phyloP scores from a whole-genome alignment of 2,113 vertebrate species.

The Lipophrys pholis region DNA sequence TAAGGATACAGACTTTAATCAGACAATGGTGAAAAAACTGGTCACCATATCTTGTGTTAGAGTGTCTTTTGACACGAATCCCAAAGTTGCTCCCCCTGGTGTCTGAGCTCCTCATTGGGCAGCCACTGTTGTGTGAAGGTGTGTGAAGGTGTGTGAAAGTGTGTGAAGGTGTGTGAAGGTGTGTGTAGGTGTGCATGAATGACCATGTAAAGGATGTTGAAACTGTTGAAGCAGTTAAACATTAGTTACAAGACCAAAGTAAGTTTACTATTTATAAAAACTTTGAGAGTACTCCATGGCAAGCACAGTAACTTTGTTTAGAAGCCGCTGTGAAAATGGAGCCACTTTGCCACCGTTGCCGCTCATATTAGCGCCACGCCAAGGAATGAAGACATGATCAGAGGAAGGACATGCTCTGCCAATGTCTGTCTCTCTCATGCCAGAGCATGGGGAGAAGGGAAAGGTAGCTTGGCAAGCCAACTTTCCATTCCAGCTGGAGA shows the following conservation, averaged over 20 bases:
- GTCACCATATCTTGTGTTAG: neutral
- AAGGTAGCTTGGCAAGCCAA: slow-evolving; percentile 70
- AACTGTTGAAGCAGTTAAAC: too few species aligned
- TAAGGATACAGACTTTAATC: neutral
- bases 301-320: slow-evolving; percentile 21
- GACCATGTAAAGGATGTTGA: too few species aligned
- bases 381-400: slow-evolving; percentile 73
- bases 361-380: slow-evolving; percentile 56
- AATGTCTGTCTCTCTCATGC: slow-evolving; percentile 60
- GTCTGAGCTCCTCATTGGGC: too few species aligned
- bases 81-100: too few species aligned
- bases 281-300: neutral
- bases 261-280: too few species aligned
- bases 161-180: too few species aligned
- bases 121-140: too few species aligned
- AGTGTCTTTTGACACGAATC: too few species aligned
- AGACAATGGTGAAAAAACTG: neutral
- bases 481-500: slow-evolving; percentile 81
- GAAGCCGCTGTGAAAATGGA: slow-evolving; percentile 32
- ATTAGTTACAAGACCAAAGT: too few species aligned
- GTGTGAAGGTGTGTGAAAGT: too few species aligned
- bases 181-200: too few species aligned
- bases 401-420: slow-evolving; percentile 62
- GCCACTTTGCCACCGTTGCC: slow-evolving; percentile 49
- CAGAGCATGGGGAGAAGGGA: slow-evolving; percentile 71